Base-by-base conservation (phyloP, 1,140 invertebrate species). In the Leptopilina clavipes region DNA sequence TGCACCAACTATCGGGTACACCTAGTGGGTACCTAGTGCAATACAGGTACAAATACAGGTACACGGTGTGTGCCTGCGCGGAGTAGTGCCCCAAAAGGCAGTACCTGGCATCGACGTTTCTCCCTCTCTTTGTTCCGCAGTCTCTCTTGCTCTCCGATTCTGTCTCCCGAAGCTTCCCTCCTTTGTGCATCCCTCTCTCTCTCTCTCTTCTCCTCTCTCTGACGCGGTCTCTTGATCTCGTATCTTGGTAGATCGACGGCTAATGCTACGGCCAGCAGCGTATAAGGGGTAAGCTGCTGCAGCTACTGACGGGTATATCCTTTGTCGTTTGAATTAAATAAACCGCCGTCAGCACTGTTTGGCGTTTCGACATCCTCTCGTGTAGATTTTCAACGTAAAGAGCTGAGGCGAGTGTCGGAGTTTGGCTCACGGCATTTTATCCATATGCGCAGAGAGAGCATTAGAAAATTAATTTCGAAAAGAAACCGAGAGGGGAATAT, bases 61-160 rank as follows among this genome's bases (percentile, higher is more conserved):
- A 52, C 48, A 3, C 37, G 76, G n/a, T 75, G 40, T 79, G 71
- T 65, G 18, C 73, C 59, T 44, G 45, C 73, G 56, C 37, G 74
- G 31, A 80, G 75, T 78, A 74, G 82, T 84, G 86, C 83, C 86
- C 88, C 86, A 86, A 89, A 89, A 86, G 86, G 86, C 87, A 84
- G 88, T 89, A 87, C 89, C 79, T 85, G 84, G 89, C 87, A 89
- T 89, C 88, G 86, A 86, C 83, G 85, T 85, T 82, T 83, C 83
- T 83, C 82, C 82, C 82, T 80, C 83, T 78, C 75, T 80, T 18
- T 70, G 45, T 74, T 65, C 71, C 70, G 45, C 70, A 54, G 48
- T 71, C 78, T 44, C 75, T 71, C 70, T 59, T 76, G 31, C 76
- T 74, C 70, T 73, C 52, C 71, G n/a, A 56, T 73, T 40, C 14